These are phyloP conservation scores for Rhadina sibilatrix DNA, from an alignment of 2,113 vertebrate genomes.

Conservation along the genomic window DNA sequence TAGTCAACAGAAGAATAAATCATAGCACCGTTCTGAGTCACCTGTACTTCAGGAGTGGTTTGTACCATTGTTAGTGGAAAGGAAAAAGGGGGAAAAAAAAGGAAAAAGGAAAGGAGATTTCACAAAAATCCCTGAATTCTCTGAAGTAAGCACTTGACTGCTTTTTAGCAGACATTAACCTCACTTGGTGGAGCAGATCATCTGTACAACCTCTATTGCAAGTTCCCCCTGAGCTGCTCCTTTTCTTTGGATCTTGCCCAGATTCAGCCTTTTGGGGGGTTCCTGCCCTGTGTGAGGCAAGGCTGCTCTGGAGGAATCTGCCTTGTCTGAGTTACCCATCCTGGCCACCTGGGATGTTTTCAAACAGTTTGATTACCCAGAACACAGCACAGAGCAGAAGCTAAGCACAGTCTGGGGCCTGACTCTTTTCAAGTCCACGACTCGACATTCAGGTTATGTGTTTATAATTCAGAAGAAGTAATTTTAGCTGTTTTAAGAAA, in stretches of 20 bases:
- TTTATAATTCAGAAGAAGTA: background rate
- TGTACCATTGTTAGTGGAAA: background rate
- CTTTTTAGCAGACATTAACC: background rate
- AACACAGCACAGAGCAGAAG: background rate
- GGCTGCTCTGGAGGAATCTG: background rate
- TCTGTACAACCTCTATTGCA: background rate
- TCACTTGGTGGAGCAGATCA: background rate
- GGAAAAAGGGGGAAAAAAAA: background rate
- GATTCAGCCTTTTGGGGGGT: background rate
- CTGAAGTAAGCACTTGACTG: background rate
- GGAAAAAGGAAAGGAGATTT: background rate
- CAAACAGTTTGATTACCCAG: background rate
- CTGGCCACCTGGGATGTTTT: background rate
- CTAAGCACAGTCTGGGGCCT: background rate
- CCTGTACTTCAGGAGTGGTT: background rate
- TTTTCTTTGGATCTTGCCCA: background rate
- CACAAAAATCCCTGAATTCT: background rate
- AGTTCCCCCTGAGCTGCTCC: background rate
- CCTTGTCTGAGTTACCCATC: background rate
- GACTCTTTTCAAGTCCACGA: background rate
- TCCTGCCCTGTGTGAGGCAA: background rate
- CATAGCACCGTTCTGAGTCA: fast-evolving
- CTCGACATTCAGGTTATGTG: too few species aligned
- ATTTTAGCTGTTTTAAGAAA: background rate
- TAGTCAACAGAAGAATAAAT: background rate